Percentiles rank a stretch among this genome's conserved stretches.
Evolutionary conservation across 2,113 vertebrate species (phyloP).

Genomic region (Cynopterus brachyotis): DNA sequence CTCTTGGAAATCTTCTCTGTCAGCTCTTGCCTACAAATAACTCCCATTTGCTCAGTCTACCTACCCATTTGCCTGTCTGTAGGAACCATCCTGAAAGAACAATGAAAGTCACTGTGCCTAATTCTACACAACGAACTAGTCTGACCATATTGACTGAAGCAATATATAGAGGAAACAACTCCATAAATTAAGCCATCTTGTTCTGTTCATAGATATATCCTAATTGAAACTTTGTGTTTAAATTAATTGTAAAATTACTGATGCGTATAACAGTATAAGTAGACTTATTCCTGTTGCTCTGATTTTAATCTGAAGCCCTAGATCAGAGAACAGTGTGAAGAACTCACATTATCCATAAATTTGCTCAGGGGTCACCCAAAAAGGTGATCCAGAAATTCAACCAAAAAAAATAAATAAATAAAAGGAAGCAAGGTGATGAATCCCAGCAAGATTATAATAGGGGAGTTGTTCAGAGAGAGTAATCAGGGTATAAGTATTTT

Average conservation of each 20-base stretch:
- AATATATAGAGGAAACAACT: constrained; percentile 17
- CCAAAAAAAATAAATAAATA: not conserved
- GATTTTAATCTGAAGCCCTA: not conserved
- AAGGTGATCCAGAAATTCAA: not conserved
- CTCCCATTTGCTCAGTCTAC: not conserved
- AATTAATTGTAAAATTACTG: constrained; percentile 10
- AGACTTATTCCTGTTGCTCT: not conserved
- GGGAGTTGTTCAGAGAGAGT: not conserved
- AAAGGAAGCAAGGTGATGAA: not conserved
- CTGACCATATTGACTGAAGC: not conserved
- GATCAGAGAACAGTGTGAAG: not conserved
- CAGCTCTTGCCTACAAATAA: not conserved
- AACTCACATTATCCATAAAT: not conserved
- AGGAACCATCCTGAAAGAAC: not conserved
- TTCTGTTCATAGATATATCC: not conserved
- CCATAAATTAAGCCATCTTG: not conserved
- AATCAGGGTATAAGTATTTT: not conserved
- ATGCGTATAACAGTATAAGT: not conserved
- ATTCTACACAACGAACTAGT: constrained; percentile 39
- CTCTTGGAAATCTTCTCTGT: not conserved
- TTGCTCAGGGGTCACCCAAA: not conserved
- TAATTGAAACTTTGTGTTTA: not conserved
- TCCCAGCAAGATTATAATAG: not conserved
- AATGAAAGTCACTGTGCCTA: not conserved
- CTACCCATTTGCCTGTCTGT: not conserved